phyloP scores from a whole-genome alignment of 2,888 invertebrate genomes.

The Cephalotes varians region DNA sequence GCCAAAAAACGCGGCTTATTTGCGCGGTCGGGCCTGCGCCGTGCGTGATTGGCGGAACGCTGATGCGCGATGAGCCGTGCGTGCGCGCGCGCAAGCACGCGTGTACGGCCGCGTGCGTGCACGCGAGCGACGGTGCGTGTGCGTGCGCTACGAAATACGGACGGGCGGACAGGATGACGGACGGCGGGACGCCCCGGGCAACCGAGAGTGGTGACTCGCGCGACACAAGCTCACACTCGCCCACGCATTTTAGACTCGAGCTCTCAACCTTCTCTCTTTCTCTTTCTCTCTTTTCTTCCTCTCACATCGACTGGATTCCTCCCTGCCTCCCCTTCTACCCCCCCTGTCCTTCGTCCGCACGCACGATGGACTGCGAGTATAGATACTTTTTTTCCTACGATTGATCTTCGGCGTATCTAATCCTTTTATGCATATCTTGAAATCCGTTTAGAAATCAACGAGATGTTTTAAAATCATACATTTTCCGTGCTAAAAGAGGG shows the following conservation, averaged over 20 bases:
- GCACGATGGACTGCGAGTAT: constrained; percentile 21
- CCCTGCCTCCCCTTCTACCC: neutral
- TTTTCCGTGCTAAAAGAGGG: neutral
- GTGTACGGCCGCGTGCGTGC: constrained; percentile 36
- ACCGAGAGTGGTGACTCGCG: constrained; percentile 83
- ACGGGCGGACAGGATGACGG: constrained; percentile 84
- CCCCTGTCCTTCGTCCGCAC: constrained; percentile 1
- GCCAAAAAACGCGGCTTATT: constrained; percentile 71
- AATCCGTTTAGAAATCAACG: neutral
- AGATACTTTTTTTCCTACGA: constrained; percentile 18
- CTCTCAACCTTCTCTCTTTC: constrained; percentile 40
- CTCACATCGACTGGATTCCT: neutral
- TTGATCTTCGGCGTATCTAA: constrained; percentile 6
- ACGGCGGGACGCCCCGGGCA: constrained; percentile 82
- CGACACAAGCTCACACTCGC: constrained; percentile 82
- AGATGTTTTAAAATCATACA: neutral
- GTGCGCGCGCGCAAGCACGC: constrained; percentile 21
- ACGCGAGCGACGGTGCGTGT: constrained; percentile 59
- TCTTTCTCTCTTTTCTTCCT: neutral
- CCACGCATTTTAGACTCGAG: constrained; percentile 78
- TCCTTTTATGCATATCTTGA: neutral
- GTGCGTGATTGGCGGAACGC: constrained; percentile 67
- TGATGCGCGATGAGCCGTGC: constrained; percentile 24
- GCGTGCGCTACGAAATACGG: constrained; percentile 77
- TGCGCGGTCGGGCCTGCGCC: constrained; percentile 28